These are phyloP conservation scores for Archocentrus centrarchus DNA, from an alignment of 2,113 vertebrate species.

Conservation along the genomic window DNA sequence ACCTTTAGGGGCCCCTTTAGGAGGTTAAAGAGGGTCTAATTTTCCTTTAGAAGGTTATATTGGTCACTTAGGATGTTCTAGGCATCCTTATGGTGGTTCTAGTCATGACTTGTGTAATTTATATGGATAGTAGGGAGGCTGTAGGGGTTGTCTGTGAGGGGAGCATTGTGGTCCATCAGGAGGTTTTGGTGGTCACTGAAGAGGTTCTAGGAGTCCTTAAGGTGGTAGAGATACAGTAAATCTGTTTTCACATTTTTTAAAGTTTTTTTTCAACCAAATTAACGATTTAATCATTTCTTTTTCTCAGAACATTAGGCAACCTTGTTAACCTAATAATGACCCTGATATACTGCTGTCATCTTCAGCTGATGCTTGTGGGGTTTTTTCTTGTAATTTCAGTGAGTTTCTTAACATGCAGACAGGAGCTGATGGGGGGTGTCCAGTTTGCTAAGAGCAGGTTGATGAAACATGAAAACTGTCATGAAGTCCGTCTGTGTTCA, in stretches of 20 bases:
- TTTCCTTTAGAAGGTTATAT: neutral
- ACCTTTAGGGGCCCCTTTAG: neutral
- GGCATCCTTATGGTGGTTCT: neutral
- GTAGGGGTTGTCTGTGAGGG: neutral
- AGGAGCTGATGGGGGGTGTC: neutral
- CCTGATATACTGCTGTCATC: neutral
- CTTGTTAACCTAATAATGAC: neutral
- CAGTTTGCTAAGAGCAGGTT: neutral
- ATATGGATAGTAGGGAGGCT: neutral
- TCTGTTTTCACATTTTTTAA: neutral
- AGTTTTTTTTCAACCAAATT: too few relatives aligned
- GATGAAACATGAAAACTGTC: constrained; percentile 2
- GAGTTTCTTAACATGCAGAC: neutral
- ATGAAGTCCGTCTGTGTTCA: neutral
- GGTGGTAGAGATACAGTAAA: rapidly evolving
- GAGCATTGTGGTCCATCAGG: neutral
- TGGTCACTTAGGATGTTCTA: neutral
- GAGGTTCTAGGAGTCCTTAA: neutral
- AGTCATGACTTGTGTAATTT: neutral
- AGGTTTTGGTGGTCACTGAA: neutral
- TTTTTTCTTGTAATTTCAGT: neutral
- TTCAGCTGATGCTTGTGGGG: neutral
- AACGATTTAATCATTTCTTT: too few relatives aligned
- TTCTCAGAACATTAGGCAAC: neutral
- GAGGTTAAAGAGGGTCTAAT: too few relatives aligned